Evolutionary conservation across 2,113 vertebrate species (phyloP).

Genomic region (Erpornis zantholeuca): DNA sequence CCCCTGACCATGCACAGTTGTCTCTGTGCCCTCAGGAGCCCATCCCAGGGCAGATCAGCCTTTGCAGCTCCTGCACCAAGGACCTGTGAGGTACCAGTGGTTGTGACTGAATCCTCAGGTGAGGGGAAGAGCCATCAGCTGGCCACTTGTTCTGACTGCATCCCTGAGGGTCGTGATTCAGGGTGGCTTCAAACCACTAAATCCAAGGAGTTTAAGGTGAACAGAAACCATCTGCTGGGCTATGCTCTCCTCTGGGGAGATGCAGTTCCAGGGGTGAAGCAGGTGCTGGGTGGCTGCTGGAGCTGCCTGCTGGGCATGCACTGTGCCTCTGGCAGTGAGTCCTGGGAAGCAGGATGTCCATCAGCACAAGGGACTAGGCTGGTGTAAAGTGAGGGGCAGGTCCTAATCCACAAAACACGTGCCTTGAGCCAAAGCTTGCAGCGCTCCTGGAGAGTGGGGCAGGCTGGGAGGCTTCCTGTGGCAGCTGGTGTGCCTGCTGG

Average conservation of each 20-base stretch:
- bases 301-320: not conserved
- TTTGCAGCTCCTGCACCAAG: not conserved
- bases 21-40: not conserved
- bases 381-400: not conserved
- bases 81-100: accelerated
- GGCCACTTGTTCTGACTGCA: not conserved
- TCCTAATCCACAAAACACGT: accelerated
- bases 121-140: not conserved
- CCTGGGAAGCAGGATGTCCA: not conserved
- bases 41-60: not conserved
- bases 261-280: not conserved
- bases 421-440: not conserved
- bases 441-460: not conserved
- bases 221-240: not conserved
- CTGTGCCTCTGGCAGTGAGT: not conserved
- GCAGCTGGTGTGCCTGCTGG: not conserved
- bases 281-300: not conserved
- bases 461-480: not conserved
- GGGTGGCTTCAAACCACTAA: not conserved
- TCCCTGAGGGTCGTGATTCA: not conserved
- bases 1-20: not conserved
- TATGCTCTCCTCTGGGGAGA: not conserved
- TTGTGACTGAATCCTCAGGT: not conserved
- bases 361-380: not conserved
- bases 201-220: not conserved